A percentile compares a stretch with the other conserved stretches of the same genome.
Evolutionary conservation across 1,140 invertebrate species (phyloP).

Genomic region (Cardiocondyla obscurior): DNA sequence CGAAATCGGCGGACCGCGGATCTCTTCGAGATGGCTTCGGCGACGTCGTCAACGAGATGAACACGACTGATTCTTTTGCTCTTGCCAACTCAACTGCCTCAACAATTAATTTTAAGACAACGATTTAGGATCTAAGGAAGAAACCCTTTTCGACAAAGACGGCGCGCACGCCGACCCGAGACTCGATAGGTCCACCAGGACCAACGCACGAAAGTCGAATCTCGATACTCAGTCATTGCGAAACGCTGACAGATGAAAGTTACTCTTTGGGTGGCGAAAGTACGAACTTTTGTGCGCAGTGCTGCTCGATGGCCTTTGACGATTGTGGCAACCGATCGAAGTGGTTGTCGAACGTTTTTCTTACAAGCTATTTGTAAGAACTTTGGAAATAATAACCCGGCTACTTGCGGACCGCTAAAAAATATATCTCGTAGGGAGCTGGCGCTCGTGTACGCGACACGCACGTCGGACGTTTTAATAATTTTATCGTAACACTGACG

Average conservation of each 20-base stretch:
- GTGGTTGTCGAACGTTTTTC: constrained; percentile 32
- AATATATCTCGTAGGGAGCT: not conserved
- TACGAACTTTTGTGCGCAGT: constrained; percentile 62
- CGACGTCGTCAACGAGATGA: not conserved
- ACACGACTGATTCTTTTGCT: constrained; percentile 70
- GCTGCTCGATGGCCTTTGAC: constrained; percentile 57
- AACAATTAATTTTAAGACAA: constrained; percentile 79
- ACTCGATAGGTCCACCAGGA: constrained; percentile 39
- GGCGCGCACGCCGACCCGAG: not conserved
- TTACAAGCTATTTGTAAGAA: not conserved
- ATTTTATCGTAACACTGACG: not conserved
- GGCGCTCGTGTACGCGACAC: not conserved
- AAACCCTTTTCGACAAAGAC: not conserved
- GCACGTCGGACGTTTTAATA: not conserved
- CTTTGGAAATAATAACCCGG: not conserved
- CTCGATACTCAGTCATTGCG: constrained; percentile 56
- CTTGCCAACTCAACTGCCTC: constrained; percentile 84
- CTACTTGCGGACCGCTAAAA: not conserved
- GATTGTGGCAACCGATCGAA: constrained; percentile 38
- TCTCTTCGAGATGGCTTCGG: not conserved
- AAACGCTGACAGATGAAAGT: constrained; percentile 67
- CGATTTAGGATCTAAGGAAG: constrained; percentile 54
- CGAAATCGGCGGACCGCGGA: not conserved
- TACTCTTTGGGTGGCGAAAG: constrained; percentile 58
- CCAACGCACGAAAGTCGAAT: constrained; percentile 45